Conservation (phyloP, 2,113 vertebrate species). For the Oryzias celebensis region DNA sequence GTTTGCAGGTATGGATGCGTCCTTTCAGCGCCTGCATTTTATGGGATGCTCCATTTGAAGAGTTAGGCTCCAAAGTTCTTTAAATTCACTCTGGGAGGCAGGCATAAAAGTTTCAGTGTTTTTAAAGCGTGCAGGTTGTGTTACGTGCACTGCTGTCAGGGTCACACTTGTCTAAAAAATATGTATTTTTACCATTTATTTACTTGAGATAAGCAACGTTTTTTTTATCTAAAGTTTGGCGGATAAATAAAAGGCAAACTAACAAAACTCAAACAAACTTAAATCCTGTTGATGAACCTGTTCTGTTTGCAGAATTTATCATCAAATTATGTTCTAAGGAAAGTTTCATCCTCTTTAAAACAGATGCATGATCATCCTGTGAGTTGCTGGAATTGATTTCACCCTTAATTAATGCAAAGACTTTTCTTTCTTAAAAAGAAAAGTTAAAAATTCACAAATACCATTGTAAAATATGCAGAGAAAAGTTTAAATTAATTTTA, state of each 20-base stretch:
- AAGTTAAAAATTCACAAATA: too few species aligned
- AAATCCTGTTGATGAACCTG: too few species aligned
- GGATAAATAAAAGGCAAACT: background rate
- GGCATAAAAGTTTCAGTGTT: slow-evolving; percentile 7
- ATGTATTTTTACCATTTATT: background rate
- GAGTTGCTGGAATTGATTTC: too few species aligned
- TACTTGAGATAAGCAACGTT: background rate
- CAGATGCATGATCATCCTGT: too few species aligned
- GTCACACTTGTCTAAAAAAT: background rate
- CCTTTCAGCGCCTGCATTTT: slow-evolving; percentile 35
- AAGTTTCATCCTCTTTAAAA: too few species aligned
- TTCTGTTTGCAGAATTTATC: too few species aligned
- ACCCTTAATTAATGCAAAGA: too few species aligned
- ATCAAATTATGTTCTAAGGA: too few species aligned
- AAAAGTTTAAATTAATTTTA: too few species aligned
- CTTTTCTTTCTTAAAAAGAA: too few species aligned
- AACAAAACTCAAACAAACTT: background rate
- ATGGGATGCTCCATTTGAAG: slow-evolving; percentile 38
- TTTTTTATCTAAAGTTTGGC: background rate
- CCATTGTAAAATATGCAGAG: too few species aligned
- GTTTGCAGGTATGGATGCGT: slow-evolving; percentile 46
- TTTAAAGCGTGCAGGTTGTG: slow-evolving; percentile 4
- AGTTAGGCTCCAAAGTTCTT: slow-evolving; percentile 36
- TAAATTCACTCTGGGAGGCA: slow-evolving; percentile 36
- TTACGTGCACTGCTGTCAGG: slow-evolving; percentile 1